phyloP scores from a whole-genome alignment of 2,888 invertebrate species.

The Crossocerus cetratus region DNA sequence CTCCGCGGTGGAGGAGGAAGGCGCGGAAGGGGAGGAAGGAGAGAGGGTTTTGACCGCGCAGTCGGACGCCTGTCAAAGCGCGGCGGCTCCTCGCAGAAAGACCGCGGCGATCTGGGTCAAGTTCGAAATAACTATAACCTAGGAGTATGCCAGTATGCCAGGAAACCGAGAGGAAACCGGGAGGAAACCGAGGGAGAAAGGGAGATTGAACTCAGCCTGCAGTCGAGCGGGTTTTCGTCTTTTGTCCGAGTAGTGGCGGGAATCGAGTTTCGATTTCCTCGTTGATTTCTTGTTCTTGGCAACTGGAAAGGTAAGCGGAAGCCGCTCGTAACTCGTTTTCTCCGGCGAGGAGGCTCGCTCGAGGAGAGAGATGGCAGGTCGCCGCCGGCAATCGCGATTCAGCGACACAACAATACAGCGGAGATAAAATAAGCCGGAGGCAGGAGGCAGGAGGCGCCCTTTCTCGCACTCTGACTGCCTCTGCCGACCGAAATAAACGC shows the following conservation, averaged over 20 bases:
- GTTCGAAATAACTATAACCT: conserved; percentile 65
- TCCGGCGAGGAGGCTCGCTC: too few relatives aligned
- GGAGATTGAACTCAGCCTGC: too few relatives aligned
- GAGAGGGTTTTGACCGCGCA: not conserved
- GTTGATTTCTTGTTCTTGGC: too few relatives aligned
- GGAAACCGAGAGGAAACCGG: too few relatives aligned
- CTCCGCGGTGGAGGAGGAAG: conserved; percentile 25
- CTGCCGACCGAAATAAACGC: conserved; percentile 52
- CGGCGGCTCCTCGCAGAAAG: conserved; percentile 35
- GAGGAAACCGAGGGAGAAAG: too few relatives aligned
- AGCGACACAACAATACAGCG: too few relatives aligned
- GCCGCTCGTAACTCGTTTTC: too few relatives aligned
- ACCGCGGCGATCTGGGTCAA: conserved; percentile 63
- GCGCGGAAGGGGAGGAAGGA: conserved; percentile 9
- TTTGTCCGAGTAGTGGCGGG: too few relatives aligned
- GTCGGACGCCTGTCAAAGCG: conserved; percentile 36
- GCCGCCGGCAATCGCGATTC: conserved; percentile 12
- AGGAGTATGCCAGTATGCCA: conserved; percentile 31
- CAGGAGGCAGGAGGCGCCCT: conserved; percentile 33
- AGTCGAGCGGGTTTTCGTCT: too few relatives aligned
- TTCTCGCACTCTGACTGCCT: conserved; percentile 37
- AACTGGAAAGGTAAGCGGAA: too few relatives aligned
- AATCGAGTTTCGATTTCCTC: too few relatives aligned
- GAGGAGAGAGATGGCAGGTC: too few relatives aligned
- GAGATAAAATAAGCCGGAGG: conserved; percentile 2